Evolutionary conservation across 1,140 invertebrate genomes (phyloP).

Genomic region (Bursaphelenchus mucronatus): DNA sequence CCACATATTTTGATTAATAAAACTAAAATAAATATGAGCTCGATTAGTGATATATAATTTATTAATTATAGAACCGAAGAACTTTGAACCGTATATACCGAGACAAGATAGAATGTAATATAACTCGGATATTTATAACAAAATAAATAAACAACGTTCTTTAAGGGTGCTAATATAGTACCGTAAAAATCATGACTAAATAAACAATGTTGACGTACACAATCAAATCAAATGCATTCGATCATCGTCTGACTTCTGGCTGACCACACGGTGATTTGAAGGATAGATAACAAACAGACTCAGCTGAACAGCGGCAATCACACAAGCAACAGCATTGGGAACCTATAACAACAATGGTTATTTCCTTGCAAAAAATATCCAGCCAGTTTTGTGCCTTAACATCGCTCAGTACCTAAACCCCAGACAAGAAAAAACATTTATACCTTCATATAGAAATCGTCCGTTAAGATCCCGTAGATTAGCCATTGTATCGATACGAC

Average conservation of each 20-base stretch:
- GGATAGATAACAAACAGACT: slow-evolving; percentile 59
- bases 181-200: too few relatives aligned
- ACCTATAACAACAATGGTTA: slow-evolving; percentile 40
- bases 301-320: slow-evolving; percentile 52
- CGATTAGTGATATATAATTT: too few relatives aligned
- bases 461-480: slow-evolving; percentile 53
- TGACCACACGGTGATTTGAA: slow-evolving; percentile 10
- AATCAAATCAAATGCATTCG: too few relatives aligned
- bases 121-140: too few relatives aligned
- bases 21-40: too few relatives aligned
- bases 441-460: slow-evolving; percentile 60
- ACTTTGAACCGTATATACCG: too few relatives aligned
- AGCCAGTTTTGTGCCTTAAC: neutral
- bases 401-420: neutral
- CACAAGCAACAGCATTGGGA: slow-evolving; percentile 49
- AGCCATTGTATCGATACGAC: slow-evolving; percentile 55
- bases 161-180: too few relatives aligned
- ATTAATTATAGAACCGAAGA: too few relatives aligned
- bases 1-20: too few relatives aligned
- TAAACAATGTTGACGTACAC: too few relatives aligned
- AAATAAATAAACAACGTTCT: too few relatives aligned
- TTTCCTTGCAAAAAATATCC: neutral
- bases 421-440: slow-evolving; percentile 16
- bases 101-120: too few relatives aligned
- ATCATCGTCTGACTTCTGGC: neutral